Evolutionary conservation across 2,797 vertebrate species (phyloP).

Genomic region (Helicolenus hilgendorfi): DNA sequence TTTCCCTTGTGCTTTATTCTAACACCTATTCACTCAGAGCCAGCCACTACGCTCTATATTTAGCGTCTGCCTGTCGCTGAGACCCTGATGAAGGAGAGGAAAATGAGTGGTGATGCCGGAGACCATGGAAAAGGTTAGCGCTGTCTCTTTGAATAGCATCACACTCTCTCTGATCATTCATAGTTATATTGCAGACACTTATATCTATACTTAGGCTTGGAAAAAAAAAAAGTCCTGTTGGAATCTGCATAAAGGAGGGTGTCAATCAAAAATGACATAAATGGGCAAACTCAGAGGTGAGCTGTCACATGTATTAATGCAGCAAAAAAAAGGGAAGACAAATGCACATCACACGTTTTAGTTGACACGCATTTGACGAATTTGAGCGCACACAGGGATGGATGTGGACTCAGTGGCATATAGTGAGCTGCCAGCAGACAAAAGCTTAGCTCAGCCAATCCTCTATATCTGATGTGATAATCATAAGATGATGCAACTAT

Average conservation of each 20-base stretch:
- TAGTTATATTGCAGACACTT: conserved; percentile 34
- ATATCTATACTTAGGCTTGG: conserved; percentile 59
- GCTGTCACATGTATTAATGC: background rate
- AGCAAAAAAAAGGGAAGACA: background rate
- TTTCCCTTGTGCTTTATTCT: conserved; percentile 19
- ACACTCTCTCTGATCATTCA: conserved; percentile 69
- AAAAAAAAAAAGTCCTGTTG: background rate
- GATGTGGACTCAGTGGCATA: conserved; percentile 16
- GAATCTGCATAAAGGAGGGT: conserved; percentile 24
- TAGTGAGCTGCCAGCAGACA: conserved; percentile 46
- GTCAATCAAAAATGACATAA: conserved; percentile 38
- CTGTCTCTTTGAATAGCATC: conserved; percentile 67
- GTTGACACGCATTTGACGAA: conserved; percentile 47
- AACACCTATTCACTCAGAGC: conserved; percentile 51
- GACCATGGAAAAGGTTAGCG: conserved; percentile 73
- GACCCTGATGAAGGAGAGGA: conserved; percentile 65
- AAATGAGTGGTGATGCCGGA: conserved; percentile 70
- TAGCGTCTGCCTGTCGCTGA: conserved; percentile 71
- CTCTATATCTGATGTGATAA: conserved; percentile 66
- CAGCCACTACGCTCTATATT: conserved; percentile 63
- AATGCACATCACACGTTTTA: conserved; percentile 33
- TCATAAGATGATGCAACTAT: conserved; percentile 64
- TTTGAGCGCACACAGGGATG: conserved; percentile 2
- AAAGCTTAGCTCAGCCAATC: conserved; percentile 51
- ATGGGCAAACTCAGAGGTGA: background rate